Evolutionary conservation across 2,113 vertebrate genomes (phyloP).

Genomic region (Mungos mungo): DNA sequence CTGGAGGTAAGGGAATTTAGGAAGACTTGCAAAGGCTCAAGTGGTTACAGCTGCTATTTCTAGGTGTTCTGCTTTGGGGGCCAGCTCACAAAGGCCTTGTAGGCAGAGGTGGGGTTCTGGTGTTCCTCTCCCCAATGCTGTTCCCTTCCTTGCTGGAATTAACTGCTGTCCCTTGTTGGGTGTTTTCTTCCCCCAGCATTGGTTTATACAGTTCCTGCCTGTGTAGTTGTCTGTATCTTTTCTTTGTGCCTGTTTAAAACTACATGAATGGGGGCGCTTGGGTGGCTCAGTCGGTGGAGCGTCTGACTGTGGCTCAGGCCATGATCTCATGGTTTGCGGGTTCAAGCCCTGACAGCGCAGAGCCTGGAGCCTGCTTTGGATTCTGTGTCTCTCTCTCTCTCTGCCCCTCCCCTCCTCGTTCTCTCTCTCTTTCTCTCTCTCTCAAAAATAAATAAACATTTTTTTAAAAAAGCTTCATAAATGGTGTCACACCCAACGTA

Average conservation of each 20-base stretch:
- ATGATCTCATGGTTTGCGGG: too few species aligned
- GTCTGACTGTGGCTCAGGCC: too few species aligned
- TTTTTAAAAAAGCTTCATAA: too few species aligned
- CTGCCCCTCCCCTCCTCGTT: too few species aligned
- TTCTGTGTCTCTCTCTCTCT: too few species aligned
- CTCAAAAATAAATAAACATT: background rate
- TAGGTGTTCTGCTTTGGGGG: background rate
- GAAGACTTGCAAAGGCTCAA: background rate
- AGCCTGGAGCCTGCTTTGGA: too few species aligned
- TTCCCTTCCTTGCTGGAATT: background rate
- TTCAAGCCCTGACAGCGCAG: too few species aligned
- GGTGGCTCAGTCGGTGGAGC: too few species aligned
- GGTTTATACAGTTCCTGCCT: background rate
- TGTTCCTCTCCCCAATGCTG: accelerated
- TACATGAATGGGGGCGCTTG: too few species aligned
- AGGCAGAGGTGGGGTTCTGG: background rate
- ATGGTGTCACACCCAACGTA: accelerated
- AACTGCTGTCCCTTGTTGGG: background rate
- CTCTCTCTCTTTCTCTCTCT: too few species aligned
- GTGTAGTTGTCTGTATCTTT: background rate
- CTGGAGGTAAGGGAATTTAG: background rate
- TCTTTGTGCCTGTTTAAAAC: background rate
- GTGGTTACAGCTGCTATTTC: background rate
- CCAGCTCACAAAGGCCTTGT: background rate
- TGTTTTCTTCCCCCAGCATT: background rate